Conservation (phyloP, 2,113 vertebrate genomes). For the Irena cyanogastra region DNA sequence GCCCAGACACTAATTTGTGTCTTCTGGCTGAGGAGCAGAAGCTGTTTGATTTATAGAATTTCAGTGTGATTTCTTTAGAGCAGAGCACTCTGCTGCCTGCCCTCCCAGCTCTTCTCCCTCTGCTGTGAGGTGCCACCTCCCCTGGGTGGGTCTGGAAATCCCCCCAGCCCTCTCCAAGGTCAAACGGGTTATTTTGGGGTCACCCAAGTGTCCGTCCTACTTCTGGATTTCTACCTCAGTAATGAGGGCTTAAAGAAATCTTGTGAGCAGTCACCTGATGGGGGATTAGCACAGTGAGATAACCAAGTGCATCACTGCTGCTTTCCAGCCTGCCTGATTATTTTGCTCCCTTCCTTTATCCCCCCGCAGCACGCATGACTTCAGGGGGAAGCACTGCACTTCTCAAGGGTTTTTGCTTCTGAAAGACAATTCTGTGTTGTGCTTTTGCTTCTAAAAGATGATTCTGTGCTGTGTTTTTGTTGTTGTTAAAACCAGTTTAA, state of each 20-base stretch:
- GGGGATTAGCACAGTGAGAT: slow-evolving; percentile 71
- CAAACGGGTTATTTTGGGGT: slow-evolving; percentile 38
- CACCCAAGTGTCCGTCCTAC: slow-evolving; percentile 30
- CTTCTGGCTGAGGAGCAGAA: neutral
- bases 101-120: too few relatives aligned
- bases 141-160: neutral
- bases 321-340: neutral
- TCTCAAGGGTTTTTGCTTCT: neutral
- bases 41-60: neutral
- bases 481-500: neutral
- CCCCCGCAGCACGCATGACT: neutral
- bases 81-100: neutral
- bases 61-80: neutral
- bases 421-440: neutral
- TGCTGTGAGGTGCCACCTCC: neutral
- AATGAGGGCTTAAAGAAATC: slow-evolving; percentile 57
- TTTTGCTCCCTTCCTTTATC: neutral
- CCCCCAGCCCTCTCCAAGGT: neutral
- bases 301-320: slow-evolving; percentile 4
- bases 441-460: neutral
- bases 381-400: neutral
- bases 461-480: neutral
- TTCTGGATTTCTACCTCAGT: slow-evolving; percentile 29
- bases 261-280: slow-evolving; percentile 82
- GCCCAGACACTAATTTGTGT: neutral